A percentile compares a stretch with the other conserved stretches of the same genome.
Evolutionary conservation across 2,113 vertebrate species (phyloP).

Genomic region (Nanger granti): DNA sequence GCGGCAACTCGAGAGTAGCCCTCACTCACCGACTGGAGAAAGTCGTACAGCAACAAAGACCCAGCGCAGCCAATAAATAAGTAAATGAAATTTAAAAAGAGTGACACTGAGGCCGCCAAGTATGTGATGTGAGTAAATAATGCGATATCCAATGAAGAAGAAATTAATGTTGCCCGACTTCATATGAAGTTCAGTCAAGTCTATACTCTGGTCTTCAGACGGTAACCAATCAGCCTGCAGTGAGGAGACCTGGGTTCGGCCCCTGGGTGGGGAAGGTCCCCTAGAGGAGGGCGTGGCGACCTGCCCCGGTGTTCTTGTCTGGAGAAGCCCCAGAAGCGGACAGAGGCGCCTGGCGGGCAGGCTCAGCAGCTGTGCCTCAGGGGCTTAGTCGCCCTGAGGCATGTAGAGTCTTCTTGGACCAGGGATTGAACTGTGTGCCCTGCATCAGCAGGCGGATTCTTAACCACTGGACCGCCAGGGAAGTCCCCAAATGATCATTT

Average conservation of each 20-base stretch:
- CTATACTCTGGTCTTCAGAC: neutral
- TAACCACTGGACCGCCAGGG: neutral
- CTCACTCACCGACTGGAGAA: neutral
- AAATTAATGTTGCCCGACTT: neutral
- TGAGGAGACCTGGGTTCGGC: neutral
- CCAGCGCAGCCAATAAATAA: too few species aligned
- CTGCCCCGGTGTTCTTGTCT: neutral
- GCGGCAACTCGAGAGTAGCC: rapidly evolving
- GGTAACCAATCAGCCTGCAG: neutral
- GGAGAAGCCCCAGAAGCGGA: neutral
- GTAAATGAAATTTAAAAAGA: neutral
- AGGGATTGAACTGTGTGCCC: neutral
- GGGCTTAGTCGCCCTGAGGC: neutral
- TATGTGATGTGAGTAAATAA: constrained; percentile 8
- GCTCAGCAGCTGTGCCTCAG: neutral
- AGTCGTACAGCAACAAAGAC: too few species aligned
- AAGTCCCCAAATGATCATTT: neutral
- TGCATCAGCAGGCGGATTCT: neutral
- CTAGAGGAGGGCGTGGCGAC: neutral
- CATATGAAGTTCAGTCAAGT: neutral
- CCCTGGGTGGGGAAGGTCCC: neutral
- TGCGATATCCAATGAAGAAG: neutral
- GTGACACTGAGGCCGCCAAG: neutral
- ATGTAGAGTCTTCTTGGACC: neutral
- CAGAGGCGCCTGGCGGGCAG: neutral